phyloP scores from a whole-genome alignment of 2,797 vertebrate species.

The Eupleurogrammus muticus region DNA sequence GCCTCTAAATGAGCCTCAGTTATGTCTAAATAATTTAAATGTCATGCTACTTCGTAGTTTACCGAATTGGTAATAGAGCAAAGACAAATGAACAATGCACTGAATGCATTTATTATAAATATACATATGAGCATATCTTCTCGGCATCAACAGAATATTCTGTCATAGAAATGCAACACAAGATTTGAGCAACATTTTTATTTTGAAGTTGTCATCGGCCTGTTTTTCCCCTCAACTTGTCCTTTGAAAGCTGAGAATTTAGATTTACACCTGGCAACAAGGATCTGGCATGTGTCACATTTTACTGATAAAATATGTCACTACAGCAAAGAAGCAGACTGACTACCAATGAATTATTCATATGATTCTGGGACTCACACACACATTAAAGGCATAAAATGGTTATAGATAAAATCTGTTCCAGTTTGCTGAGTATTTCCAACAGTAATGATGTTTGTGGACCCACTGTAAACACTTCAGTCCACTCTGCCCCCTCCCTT shows the following conservation, averaged over 20 bases:
- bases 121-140: neutral
- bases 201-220: neutral
- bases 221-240: neutral
- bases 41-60: neutral
- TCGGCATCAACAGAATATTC: no score
- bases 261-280: neutral
- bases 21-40: neutral
- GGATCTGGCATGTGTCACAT: neutral
- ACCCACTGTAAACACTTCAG: slow-evolving; percentile 37
- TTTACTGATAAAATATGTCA: neutral
- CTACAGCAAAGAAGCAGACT: neutral
- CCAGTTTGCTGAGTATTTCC: slow-evolving; percentile 28
- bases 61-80: neutral
- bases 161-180: neutral
- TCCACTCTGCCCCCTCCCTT: slow-evolving; percentile 28
- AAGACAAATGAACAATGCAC: neutral
- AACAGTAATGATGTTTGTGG: slow-evolving; percentile 20
- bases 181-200: neutral
- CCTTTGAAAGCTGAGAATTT: slow-evolving; percentile 3
- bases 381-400: slow-evolving; percentile 6
- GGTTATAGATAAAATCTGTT: slow-evolving; percentile 6
- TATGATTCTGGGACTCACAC: slow-evolving; percentile 8
- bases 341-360: slow-evolving; percentile 5
- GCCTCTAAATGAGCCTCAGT: neutral
- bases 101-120: neutral